These are phyloP conservation scores for Laodelphax striatellus DNA, from an alignment of 1,140 invertebrate genomes.

Conservation along the genomic window DNA sequence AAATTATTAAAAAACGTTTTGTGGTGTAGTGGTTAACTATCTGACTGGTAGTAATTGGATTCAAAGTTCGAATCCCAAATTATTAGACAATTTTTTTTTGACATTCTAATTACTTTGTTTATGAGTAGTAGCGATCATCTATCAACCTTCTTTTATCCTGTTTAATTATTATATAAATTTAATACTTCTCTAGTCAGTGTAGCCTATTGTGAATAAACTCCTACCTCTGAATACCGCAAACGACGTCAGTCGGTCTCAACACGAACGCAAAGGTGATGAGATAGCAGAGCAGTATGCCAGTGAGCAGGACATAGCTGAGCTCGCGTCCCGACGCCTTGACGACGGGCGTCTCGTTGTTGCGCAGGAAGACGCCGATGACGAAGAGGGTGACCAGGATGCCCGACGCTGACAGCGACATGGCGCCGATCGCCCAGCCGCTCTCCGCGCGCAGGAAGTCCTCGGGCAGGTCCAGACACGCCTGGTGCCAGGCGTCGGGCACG, in stretches of 20 bases:
- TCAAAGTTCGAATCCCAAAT: too few relatives aligned
- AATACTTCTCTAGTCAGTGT: too few relatives aligned
- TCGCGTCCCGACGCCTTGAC: constrained; percentile 83
- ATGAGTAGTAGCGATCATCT: too few relatives aligned
- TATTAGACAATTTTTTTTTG: too few relatives aligned
- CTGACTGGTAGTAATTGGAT: too few relatives aligned
- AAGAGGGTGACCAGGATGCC: constrained; percentile 64
- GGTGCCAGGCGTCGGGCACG: constrained; percentile 62
- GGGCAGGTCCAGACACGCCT: constrained; percentile 61
- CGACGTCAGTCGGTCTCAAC: constrained; percentile 57
- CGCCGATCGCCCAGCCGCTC: constrained; percentile 79
- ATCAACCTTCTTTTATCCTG: too few relatives aligned
- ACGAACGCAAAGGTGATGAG: constrained; percentile 75
- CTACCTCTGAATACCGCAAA: constrained; percentile 66
- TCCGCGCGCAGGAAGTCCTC: constrained; percentile 66
- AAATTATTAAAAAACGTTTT: too few relatives aligned
- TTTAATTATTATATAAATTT: too few relatives aligned
- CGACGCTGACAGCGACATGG: constrained; percentile 64
- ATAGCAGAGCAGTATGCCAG: constrained; percentile 81
- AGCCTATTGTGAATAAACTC: too few relatives aligned
- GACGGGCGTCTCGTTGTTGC: constrained; percentile 73
- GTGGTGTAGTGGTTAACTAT: too few relatives aligned
- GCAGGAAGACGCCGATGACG: constrained; percentile 53
- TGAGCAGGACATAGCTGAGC: constrained; percentile 74
- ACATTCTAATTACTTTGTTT: too few relatives aligned